Base-by-base conservation (phyloP, 2,113 vertebrate species). In the Dunckerocampus dactyliophorus region DNA sequence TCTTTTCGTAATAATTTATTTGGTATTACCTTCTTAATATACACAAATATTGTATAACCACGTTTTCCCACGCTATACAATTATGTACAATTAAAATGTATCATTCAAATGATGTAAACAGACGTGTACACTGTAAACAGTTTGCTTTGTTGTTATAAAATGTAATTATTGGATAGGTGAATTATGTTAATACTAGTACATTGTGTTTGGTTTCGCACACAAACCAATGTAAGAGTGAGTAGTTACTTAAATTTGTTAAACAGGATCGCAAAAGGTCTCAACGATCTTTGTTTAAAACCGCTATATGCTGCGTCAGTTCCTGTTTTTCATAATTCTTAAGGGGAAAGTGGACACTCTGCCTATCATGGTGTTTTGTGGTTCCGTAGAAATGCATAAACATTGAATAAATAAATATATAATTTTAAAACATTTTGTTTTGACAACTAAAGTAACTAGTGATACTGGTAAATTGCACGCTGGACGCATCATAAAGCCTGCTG, bases 301-400 rank as follows among this genome's bases (percentile, higher is more conserved):
- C 17, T 16, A 21, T 19, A 48, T 1, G 20, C 0, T 13, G 71
- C 68, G 72, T 81, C 67, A 81, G 8, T 79, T 86, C 77, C 79
- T 63, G 34, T 59, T 15, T 45, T 5, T 48, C 47, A 0, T 45
- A 48, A 6, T 51, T 0, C 4, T 42, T 13, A 43, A 67, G 13
- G 13, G 1, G 2, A 20, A 0, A 68, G 59, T 14, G 47, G 1
- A 1, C 1, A 31, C 4, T 60, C 2, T 10, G 4, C 51, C 9
- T n/a, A 0, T 45, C 62, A 57, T 47, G 12, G 0, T 51, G 8
- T 10, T 57, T 15, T 37, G 11, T 42, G n/a, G 11, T 13, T 28
- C 31, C 6, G 19, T 2, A 56, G n/a, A 42, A 1, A 21, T 15
- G 6, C 2, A 19, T 56, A 42, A 8, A 42, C 1, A 16, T 16